Conservation (phyloP, 2,797 vertebrate species). For the Enteromius fasciolatus region DNA sequence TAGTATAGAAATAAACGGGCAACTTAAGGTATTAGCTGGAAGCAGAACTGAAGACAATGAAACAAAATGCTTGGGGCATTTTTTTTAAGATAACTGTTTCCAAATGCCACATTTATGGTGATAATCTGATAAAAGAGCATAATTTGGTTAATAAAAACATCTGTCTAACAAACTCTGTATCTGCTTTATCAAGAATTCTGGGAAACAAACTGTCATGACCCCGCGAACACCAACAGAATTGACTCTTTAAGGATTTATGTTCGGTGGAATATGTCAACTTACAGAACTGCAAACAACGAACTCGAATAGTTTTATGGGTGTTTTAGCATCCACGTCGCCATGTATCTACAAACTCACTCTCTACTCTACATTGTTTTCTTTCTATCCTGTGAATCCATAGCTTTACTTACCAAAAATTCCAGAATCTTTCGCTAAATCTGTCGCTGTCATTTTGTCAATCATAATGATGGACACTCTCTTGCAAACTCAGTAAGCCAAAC, state of each 20-base stretch:
- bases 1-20: not conserved
- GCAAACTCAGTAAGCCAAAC: constrained; percentile 35
- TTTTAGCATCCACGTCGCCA: no score
- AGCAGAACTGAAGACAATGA: not conserved
- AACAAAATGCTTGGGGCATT: not conserved
- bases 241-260: not conserved
- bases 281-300: not conserved
- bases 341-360: not conserved
- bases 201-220: not conserved
- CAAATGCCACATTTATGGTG: not conserved
- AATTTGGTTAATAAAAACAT: not conserved
- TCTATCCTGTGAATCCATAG: not conserved
- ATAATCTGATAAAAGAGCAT: not conserved
- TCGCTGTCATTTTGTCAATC: constrained; percentile 8
- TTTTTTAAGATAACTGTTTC: not conserved
- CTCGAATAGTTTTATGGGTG: not conserved
- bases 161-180: not conserved
- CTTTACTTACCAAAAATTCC: not conserved
- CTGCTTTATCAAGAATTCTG: not conserved
- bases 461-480: constrained; percentile 21
- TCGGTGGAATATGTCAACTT: not conserved
- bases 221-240: not conserved
- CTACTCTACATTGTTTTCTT: not conserved
- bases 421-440: not conserved
- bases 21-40: not conserved